A percentile compares a stretch with the other conserved stretches of the same genome.
phyloP scores from a whole-genome alignment of 2,888 invertebrate species.

The Charanyca ferruginea region DNA sequence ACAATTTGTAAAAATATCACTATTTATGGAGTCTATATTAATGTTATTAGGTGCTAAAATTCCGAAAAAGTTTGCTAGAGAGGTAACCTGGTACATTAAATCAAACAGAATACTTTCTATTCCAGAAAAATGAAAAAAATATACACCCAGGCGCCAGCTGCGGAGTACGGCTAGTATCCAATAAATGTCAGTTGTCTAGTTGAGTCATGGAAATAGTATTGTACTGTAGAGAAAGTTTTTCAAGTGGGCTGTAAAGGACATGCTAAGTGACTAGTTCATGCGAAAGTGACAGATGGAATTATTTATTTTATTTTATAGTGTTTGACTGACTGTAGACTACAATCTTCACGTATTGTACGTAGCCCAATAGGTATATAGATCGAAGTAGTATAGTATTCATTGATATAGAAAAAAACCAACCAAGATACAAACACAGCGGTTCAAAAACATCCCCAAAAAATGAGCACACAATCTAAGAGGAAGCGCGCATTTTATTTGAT shows the following conservation, averaged over 20 bases:
- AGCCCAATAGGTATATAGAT: too few species aligned
- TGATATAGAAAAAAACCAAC: too few species aligned
- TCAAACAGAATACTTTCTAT: not conserved
- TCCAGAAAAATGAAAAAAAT: not conserved
- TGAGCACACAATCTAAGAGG: too few species aligned
- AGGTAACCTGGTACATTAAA: not conserved
- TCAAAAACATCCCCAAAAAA: too few species aligned
- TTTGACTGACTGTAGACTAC: not conserved
- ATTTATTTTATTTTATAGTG: constrained; percentile 28
- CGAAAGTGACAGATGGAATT: constrained; percentile 16
- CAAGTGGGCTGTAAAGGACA: constrained; percentile 7
- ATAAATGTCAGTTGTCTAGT: constrained; percentile 47
- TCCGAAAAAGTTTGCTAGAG: not conserved
- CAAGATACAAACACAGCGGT: too few species aligned
- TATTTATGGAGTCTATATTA: not conserved
- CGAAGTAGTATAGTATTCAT: too few species aligned
- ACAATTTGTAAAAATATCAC: too few species aligned
- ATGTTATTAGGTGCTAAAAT: not conserved
- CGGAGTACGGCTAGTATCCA: constrained; percentile 17
- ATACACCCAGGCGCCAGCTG: constrained; percentile 6
- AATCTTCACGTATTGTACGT: too few species aligned
- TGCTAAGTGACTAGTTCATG: constrained; percentile 7
- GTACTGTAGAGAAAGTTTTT: not conserved
- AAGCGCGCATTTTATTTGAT: too few species aligned
- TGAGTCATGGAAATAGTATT: not conserved